Conservation (phyloP, 1,140 invertebrate genomes). For the Paralvinella palmiformis region DNA sequence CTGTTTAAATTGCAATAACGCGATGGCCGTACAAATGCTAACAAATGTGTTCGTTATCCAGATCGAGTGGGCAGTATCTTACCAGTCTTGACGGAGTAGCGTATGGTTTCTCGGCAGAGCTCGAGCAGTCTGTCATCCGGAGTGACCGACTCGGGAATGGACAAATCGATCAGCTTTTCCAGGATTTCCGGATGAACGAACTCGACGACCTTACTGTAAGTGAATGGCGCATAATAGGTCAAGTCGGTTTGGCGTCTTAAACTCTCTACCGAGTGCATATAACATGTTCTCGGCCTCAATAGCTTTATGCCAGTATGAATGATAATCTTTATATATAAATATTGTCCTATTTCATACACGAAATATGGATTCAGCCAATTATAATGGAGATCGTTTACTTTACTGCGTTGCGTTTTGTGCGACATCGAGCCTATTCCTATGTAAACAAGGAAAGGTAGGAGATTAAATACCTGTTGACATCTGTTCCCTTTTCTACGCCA, state of each 20-base stretch:
- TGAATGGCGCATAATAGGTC: too few relatives aligned
- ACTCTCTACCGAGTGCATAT: too few relatives aligned
- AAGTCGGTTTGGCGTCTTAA: too few relatives aligned
- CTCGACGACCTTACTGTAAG: conserved; percentile 14
- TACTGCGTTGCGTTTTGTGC: too few relatives aligned
- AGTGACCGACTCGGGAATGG: background rate
- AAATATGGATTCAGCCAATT: too few relatives aligned
- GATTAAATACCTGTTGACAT: background rate
- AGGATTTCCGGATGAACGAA: background rate
- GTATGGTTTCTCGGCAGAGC: background rate
- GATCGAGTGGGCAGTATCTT: background rate
- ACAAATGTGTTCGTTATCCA: background rate
- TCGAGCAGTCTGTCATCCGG: background rate
- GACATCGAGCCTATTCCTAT: background rate
- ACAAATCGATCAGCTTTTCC: background rate
- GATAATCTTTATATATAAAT: too few relatives aligned
- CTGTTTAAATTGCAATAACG: background rate
- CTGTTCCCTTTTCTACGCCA: background rate
- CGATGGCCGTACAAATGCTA: background rate
- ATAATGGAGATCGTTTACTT: too few relatives aligned
- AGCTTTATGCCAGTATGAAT: too few relatives aligned
- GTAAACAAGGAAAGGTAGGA: background rate
- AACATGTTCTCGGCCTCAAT: too few relatives aligned
- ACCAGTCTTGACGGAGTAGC: conserved; percentile 14
- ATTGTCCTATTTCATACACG: too few relatives aligned